phyloP scores from a whole-genome alignment of 2,113 vertebrate species.

The Pelecanus crispus region DNA sequence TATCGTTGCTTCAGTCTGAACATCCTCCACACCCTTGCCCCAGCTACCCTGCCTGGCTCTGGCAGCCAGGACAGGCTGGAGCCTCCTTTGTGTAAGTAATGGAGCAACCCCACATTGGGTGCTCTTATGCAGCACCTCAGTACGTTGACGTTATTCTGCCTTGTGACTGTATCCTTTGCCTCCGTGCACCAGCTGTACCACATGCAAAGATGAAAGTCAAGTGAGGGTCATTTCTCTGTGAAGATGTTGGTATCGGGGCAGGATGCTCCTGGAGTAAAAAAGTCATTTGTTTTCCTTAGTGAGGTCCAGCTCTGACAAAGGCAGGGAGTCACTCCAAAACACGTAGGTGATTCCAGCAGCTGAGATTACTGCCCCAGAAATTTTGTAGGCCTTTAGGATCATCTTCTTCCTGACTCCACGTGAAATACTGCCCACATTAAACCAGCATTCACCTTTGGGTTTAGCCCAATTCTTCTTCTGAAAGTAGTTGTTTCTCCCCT shows the following conservation, averaged over 20 bases:
- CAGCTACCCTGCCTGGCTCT: neutral
- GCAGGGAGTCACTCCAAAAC: neutral
- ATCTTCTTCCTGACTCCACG: neutral
- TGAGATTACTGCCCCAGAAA: neutral
- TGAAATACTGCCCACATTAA: neutral
- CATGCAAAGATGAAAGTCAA: neutral
- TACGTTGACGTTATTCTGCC: neutral
- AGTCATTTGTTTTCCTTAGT: neutral
- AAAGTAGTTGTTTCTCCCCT: neutral
- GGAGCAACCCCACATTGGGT: neutral
- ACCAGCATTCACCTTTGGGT: neutral
- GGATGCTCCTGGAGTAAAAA: neutral
- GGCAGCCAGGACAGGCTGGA: neutral
- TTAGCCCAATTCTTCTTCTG: neutral
- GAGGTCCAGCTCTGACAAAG: neutral
- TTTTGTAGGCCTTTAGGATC: neutral
- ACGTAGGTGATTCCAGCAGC: neutral
- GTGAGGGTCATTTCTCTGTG: neutral
- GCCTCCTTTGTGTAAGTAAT: neutral
- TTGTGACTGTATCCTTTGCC: neutral
- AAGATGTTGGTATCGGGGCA: neutral
- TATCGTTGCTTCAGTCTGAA: neutral
- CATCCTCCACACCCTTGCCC: neutral
- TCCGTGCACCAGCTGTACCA: neutral
- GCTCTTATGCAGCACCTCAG: neutral